Base-by-base conservation (phyloP, 1,140 invertebrate species). In the Dendroctonus valens region DNA sequence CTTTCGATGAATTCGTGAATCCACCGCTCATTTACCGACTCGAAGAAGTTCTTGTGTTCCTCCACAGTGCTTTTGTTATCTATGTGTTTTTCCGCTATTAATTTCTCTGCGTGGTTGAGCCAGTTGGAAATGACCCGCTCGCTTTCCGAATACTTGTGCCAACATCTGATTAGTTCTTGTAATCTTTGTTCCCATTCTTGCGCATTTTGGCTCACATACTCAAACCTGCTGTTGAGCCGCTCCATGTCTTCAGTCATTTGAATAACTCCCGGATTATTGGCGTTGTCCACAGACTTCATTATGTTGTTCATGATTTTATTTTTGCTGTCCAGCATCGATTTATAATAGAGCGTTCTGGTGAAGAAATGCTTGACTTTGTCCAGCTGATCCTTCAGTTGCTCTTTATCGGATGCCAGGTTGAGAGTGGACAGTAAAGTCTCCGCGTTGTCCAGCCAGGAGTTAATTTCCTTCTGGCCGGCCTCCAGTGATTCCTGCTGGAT, bases 221-320 rank as follows among this genome's bases (percentile, higher is more conserved):
- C 81, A 76, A 96, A 96, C 70, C 92, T 83, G n/a, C 92, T 86
- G 76, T 95, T 95, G 0, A 96, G 75, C 54, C 89, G 82, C 39
- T 87, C 83, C 84, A 97, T 90, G 14, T 86, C 85, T 0, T 82
- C 78, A 6, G 87, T 84, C 66, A 89, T 86, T 12, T 90, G 86
- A 0, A 84, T 83, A 4, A 89, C 88, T 71, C 92, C 89, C 5
- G 89, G 83, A 68, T 86, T 88, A 63, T 87, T 86, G 68, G 87
- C 86, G 62, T 86, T 81, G 55, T 90, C 87, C 5, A 91, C 86
- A 0, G 90, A 85, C 72, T 90, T 90, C 0, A 91, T 82, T n/a
- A 97, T 90, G 73, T 88, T 94, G 68, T 89, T 87, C 78, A 94
- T 89, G n/a, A 96, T 88, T 81, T 96, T 96, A 77, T 95, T 96